Percentiles rank a stretch among this genome's conserved stretches.
These are phyloP conservation scores for Melinopterus prodromus DNA, from an alignment of 2,888 invertebrate species.

Conservation along the genomic window DNA sequence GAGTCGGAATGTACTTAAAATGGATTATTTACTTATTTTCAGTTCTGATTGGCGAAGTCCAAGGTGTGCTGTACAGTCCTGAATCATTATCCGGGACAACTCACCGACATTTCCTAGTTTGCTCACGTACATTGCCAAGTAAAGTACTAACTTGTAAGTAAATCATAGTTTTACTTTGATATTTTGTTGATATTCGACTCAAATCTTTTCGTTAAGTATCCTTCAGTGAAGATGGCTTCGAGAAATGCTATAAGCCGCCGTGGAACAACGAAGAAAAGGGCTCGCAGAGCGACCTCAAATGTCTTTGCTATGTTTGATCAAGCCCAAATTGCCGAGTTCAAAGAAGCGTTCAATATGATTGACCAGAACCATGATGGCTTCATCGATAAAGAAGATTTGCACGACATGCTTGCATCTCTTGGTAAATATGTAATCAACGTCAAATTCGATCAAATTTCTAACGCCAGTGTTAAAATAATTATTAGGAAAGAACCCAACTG, in stretches of 20 bases:
- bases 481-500: slow-evolving; percentile 95
- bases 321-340: slow-evolving; percentile 99
- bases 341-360: slow-evolving; percentile 99
- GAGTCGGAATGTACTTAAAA: too few species aligned
- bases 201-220: not conserved
- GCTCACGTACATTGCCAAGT: too few species aligned
- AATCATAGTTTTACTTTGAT: too few species aligned
- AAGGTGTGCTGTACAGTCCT: too few species aligned
- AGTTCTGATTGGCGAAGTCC: too few species aligned
- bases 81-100: too few species aligned
- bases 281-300: slow-evolving; percentile 98
- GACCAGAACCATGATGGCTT: slow-evolving; percentile 99
- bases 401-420: slow-evolving; percentile 98
- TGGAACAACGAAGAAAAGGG: slow-evolving; percentile 95
- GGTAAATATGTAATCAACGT: slow-evolving; percentile 64
- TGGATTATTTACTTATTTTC: too few species aligned
- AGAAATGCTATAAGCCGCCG: slow-evolving; percentile 96
- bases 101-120: too few species aligned
- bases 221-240: slow-evolving; percentile 78
- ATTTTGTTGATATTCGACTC: too few species aligned
- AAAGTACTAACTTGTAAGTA: too few species aligned
- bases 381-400: slow-evolving; percentile 97
- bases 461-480: slow-evolving; percentile 15
- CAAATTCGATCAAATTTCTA: too few species aligned
- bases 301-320: slow-evolving; percentile 99